Evolutionary conservation across 2,797 vertebrate genomes (phyloP), one percentile per base, ranked within the genome.

Genomic region (Sternotherus odoratus): DNA sequence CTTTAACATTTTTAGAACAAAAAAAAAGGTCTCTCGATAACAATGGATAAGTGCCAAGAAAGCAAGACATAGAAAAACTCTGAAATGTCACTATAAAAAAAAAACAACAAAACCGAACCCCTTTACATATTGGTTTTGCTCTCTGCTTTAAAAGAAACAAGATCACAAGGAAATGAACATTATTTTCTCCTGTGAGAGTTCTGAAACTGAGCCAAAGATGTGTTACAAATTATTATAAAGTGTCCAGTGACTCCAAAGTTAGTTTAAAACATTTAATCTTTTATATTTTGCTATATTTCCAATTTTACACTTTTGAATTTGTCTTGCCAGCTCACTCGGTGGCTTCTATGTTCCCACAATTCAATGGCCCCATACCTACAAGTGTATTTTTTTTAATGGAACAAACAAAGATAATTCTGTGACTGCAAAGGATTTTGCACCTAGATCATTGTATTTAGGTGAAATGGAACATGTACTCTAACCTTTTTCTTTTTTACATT

Each of bases 221-320:
- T 82, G 21, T 66, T 93, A 16, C 1, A 87, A 91, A 69, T 69
- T 63, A 63, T 63, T n/a, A 66, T 7, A 5, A 92, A 88, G 13
- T 79, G 94, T 95, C 84, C 48, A 89, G 53, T 19, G 50, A 33
- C 39, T 93, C 43, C 46, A 95, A 30, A 85, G n/a, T 74, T 90
- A 6, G 21, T 88, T 92, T 79, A 72, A 6, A 2, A 33, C 2
- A n/a, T 15, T 28, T 77, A 82, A 77, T 60, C 24, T 56, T 54
- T 92, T 82, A 12, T 36, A 63, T 16, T 75, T 8, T 50, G 28
- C 28, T 16, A 13, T 81, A 36, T 50, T 91, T 84, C 79, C n/a
- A 84, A 0, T 78, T 88, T 80, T 85, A 2, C 12, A 43, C 33
- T 0, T 1, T 0, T 72, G 78, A 63, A 82, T 57, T 85, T 88